Percentiles rank a stretch among this genome's conserved stretches.
phyloP scores from a whole-genome alignment of 2,888 invertebrate genomes.

The Pristionchus maxplancki region DNA sequence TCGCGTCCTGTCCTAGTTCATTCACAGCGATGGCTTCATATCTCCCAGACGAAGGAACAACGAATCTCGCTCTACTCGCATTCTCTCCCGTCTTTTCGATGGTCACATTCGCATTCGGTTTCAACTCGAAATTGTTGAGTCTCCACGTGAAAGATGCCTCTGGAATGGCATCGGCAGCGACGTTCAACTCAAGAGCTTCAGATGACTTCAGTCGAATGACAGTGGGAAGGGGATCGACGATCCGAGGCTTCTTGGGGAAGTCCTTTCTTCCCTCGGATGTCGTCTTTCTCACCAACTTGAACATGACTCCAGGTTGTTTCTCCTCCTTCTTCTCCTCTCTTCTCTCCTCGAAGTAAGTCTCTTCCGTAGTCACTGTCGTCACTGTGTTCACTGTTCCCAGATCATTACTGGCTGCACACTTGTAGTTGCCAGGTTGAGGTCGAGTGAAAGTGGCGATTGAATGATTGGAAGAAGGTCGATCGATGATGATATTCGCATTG shows the following conservation, averaged over 20 bases:
- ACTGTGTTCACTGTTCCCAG: constrained; percentile 58
- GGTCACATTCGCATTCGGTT: constrained; percentile 57
- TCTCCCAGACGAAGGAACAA: constrained; percentile 63
- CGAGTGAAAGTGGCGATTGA: constrained; percentile 56
- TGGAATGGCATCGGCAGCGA: constrained; percentile 70
- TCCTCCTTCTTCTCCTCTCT: constrained; percentile 40
- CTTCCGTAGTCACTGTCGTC: constrained; percentile 59
- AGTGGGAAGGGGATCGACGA: constrained; percentile 62
- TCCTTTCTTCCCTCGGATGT: constrained; percentile 52
- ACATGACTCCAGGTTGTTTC: constrained; percentile 51
- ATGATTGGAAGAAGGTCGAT: constrained; percentile 57
- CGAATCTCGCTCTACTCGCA: constrained; percentile 61
- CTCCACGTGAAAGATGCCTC: constrained; percentile 73
- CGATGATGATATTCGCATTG: constrained; percentile 55
- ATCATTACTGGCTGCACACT: constrained; percentile 64
- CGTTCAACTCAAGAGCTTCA: constrained; percentile 50
- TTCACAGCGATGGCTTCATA: constrained; percentile 71
- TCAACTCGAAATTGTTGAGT: constrained; percentile 73
- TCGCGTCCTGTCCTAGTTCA: constrained; percentile 66
- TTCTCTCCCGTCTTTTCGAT: constrained; percentile 61
- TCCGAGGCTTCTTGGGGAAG: constrained; percentile 67
- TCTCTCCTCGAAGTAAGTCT: constrained; percentile 45
- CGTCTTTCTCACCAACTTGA: constrained; percentile 54
- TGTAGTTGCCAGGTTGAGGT: constrained; percentile 76
- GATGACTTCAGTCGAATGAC: constrained; percentile 51